These are phyloP conservation scores for mouse (Mus musculus) DNA, from an alignment of 2,113 vertebrate species.

Conservation along the genomic window DNA sequence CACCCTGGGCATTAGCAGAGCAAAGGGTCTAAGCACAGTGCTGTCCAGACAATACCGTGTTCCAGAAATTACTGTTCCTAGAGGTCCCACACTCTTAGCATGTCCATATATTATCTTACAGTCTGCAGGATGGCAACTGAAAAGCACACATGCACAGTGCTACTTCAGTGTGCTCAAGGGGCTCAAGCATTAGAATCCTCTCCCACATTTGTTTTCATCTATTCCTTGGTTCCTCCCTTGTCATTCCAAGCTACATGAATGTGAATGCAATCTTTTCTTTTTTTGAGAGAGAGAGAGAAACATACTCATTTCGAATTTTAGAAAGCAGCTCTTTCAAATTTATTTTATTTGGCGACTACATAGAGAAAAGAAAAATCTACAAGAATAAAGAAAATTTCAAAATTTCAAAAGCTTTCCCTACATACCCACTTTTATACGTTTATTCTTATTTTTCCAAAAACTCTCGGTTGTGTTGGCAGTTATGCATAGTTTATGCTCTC, in stretches of 20 bases:
- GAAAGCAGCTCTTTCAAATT: background rate
- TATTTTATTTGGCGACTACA: background rate
- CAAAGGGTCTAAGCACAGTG: background rate
- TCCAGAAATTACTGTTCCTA: background rate
- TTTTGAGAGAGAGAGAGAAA: background rate
- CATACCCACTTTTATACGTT: background rate
- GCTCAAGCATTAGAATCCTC: background rate
- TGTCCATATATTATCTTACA: background rate
- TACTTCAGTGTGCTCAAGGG: background rate
- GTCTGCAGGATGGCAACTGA: background rate
- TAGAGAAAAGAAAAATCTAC: background rate
- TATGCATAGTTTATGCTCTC: background rate
- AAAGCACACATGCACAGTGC: background rate
- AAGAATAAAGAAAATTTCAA: background rate
- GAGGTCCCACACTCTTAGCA: background rate
- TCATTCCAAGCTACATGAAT: background rate
- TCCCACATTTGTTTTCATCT: background rate
- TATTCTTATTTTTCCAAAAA: conserved; percentile 34
- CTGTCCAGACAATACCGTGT: background rate
- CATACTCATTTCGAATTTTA: background rate
- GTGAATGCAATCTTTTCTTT: background rate
- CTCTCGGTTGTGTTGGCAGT: background rate
- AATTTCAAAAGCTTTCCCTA: background rate
- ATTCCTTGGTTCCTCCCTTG: background rate
- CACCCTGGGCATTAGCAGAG: background rate